Evolutionary conservation across 2,888 invertebrate genomes (phyloP).

Genomic region (Apamea sordens): DNA sequence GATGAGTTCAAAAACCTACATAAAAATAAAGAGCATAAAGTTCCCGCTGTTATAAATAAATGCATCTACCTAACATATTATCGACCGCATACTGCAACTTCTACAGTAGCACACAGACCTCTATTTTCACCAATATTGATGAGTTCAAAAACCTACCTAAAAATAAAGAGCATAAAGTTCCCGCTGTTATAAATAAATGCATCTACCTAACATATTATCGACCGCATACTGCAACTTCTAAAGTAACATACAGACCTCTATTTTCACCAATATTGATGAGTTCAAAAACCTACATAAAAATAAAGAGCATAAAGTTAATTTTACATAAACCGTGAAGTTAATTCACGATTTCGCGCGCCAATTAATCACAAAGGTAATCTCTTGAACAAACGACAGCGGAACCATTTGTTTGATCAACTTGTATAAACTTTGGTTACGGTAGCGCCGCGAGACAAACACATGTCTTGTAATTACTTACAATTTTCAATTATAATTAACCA

Average conservation of each 20-base stretch:
- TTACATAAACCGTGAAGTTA: slow-evolving; percentile 25
- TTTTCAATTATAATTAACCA: not conserved
- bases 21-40: not conserved
- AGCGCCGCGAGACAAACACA: not conserved
- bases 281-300: slow-evolving; percentile 7
- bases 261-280: not conserved
- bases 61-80: too few species aligned
- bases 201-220: too few species aligned
- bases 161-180: not conserved
- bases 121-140: not conserved
- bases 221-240: too few species aligned
- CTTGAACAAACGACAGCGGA: slow-evolving; percentile 20
- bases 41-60: not conserved
- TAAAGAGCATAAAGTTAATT: slow-evolving; percentile 1
- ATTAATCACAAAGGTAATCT: slow-evolving; percentile 48
- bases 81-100: too few species aligned
- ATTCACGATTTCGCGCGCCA: slow-evolving; percentile 17
- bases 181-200: too few species aligned
- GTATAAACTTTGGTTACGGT: slow-evolving; percentile 21
- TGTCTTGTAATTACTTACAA: not conserved
- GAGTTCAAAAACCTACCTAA: slow-evolving; percentile 9
- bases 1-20: slow-evolving; percentile 5
- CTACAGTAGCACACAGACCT: too few species aligned
- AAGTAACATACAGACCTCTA: not conserved
- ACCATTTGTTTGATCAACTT: slow-evolving; percentile 44